Base-by-base conservation (phyloP, 2,113 vertebrate genomes). In the Coracopsis vasa region DNA sequence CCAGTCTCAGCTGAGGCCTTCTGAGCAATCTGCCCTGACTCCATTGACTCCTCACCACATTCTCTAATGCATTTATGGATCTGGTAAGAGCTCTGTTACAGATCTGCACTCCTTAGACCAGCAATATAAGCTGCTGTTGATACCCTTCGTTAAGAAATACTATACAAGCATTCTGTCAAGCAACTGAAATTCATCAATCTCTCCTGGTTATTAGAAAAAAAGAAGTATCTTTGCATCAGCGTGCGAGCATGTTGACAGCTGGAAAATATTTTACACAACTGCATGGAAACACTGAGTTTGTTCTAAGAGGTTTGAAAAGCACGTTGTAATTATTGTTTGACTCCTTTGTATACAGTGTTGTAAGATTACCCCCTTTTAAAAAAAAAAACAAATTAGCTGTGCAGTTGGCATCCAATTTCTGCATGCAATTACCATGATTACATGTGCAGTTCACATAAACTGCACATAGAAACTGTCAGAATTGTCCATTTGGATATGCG, bases 11-110 rank as follows among this genome's bases (percentile, higher is more conserved):
- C 92, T 81, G 86, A 96, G 90, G 80, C 79, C 60, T 97, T 92
- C 60, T 88, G 44, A 77, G 81, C 96, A 94, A 97, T 92, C 86
- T 75, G 82, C 85, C 70, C 92, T 83, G 92, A 90, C 95, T 97
- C 94, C 60, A 79, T 29, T 89, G 93, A 96, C 91, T 88, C 75
- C 86, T 27, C 61, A 62, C 75, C n/a, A 53, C 82, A 12, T 72
- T 80, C 77, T 90, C 86, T 77, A 86, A 95, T 45, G 66, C 78
- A 79, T 96, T 97, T 96, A 91, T 98, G 96, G 96, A 95, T 97
- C 90, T 97, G 96, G 71, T 91, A 94, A 97, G 95, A 94, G 94
- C 94, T 80, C 65, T 88, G 84, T 91, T 82, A 12, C 83, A 86
- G 83, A 91, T 88, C 95, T 80, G 47, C 58, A 4, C 83, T 54